A percentile compares a stretch with the other conserved stretches of the same genome.
Evolutionary conservation across 2,888 invertebrate species (phyloP).

Genomic region (Zaprionus lineosus): DNA sequence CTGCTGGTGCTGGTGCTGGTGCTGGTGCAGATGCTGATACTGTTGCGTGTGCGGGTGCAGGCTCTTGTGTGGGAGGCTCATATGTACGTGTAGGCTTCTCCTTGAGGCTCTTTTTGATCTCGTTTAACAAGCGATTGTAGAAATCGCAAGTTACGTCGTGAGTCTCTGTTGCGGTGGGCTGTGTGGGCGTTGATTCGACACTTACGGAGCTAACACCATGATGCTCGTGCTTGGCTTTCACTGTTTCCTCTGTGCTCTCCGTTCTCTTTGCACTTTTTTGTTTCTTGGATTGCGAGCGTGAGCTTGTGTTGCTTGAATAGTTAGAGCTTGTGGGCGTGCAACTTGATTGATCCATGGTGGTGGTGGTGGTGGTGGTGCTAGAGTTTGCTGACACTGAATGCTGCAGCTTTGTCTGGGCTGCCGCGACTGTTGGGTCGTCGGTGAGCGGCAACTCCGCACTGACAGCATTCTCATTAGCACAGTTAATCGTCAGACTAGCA

Average conservation of each 20-base stretch:
- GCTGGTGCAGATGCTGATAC: conserved; percentile 1
- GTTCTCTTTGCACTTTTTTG: conserved; percentile 38
- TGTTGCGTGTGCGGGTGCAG: background rate
- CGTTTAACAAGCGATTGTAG: conserved; percentile 81
- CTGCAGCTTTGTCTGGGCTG: conserved; percentile 17
- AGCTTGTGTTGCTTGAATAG: conserved; percentile 76
- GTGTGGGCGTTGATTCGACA: conserved; percentile 42
- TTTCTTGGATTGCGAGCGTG: conserved; percentile 78
- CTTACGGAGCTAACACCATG: conserved; percentile 23
- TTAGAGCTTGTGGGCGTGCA: conserved; percentile 70
- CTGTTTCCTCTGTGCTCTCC: conserved; percentile 3
- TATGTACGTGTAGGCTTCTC: conserved; percentile 58
- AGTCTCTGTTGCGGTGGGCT: conserved; percentile 55
- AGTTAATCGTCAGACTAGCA: conserved; percentile 82
- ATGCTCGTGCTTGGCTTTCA: conserved; percentile 2
- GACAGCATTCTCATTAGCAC: conserved; percentile 78
- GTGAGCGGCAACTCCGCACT: conserved; percentile 68
- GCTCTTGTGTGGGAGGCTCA: conserved; percentile 16
- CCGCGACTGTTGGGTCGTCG: conserved; percentile 24
- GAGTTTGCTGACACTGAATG: conserved; percentile 25
- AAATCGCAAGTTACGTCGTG: conserved; percentile 81
- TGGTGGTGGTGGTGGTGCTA: conserved; percentile 46
- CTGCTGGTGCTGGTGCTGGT: background rate
- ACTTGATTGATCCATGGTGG: conserved; percentile 53
- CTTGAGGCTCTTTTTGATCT: conserved; percentile 81